Evolutionary conservation across 1,140 invertebrate species (phyloP).

Genomic region (Penaeus indicus): DNA sequence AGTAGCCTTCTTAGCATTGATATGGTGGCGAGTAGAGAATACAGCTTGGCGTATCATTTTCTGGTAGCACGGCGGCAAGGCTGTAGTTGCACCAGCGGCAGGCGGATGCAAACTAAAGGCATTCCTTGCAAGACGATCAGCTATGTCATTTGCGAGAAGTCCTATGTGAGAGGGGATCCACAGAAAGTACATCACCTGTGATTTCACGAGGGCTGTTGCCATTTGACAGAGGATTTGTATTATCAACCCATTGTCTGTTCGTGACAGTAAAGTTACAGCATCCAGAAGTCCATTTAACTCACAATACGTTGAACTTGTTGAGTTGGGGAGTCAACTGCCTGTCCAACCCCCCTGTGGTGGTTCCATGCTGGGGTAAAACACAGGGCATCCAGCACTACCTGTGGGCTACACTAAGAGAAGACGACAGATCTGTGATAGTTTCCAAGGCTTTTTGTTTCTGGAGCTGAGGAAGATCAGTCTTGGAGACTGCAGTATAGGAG

Average conservation of each 20-base stretch:
- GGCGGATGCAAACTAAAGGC: neutral
- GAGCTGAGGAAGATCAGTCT: neutral
- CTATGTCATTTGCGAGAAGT: neutral
- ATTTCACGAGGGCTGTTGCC: neutral
- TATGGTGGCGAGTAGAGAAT: too few species aligned
- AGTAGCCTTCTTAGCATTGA: too few species aligned
- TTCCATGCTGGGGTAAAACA: neutral
- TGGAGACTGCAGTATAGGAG: neutral
- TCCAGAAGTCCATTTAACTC: too few species aligned
- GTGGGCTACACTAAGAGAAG: neutral
- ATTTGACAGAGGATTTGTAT: too few species aligned
- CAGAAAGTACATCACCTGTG: neutral
- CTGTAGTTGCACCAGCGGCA: neutral
- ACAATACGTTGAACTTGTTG: too few species aligned
- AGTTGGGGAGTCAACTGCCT: too few species aligned
- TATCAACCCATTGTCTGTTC: neutral
- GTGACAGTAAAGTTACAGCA: too few species aligned
- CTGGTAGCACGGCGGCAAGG: neutral
- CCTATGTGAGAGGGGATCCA: neutral
- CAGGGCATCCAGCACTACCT: neutral
- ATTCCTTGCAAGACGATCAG: neutral
- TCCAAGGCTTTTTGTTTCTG: slow-evolving; percentile 17
- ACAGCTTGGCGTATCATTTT: neutral
- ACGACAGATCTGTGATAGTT: neutral
- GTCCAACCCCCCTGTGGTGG: neutral